Base-by-base conservation (phyloP, 2,888 invertebrate genomes). In the Lasioglossum marginatum region DNA sequence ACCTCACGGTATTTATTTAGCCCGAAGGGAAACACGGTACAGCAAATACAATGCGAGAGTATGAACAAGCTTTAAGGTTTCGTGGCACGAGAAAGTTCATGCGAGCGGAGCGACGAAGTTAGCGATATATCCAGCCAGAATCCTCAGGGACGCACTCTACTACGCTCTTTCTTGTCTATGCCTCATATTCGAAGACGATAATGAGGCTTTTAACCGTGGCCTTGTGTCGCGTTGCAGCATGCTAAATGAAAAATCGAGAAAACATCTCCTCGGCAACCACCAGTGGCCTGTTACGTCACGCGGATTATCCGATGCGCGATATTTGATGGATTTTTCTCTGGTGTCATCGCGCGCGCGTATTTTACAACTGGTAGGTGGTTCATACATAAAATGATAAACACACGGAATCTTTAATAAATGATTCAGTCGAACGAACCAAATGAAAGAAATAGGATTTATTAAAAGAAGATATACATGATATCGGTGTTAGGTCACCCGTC, bases 181-280 rank as follows among this genome's bases (percentile, higher is more conserved):
- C 77, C 66, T 90, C 87, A 82, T 79, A 89, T 90, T 90, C 80
- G 78, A 85, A 87, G 82, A 86, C 74, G 85, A 86, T 90, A 89
- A 90, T 86, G 86, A 90, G 87, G 83, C 77, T 86, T 84, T 85
- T 87, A 90, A 84, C 84, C 88, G 79, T 87, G 88, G 86, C 91
- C 89, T 91, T 90, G 89, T 27, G 74, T 31, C 73, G 31, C 63
- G 74, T 43, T 63, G 71, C 78, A 57, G 70, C 60, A 77, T 37
- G 79, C 70, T 74, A 85, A 88, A 90, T 81, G 80, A 71, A 88
- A 90, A 88, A 87, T 88, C 79, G 68, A 68, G 83, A 81, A 85
- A 86, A 86, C 66, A 86, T 48, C 68, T 57, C 27, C 43, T 14
- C 31, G 27, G 68, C 45, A 12, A 23, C 27, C 60, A 37, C 31